Conservation (phyloP, 1,140 invertebrate genomes). For the Cyclina sinensis region DNA sequence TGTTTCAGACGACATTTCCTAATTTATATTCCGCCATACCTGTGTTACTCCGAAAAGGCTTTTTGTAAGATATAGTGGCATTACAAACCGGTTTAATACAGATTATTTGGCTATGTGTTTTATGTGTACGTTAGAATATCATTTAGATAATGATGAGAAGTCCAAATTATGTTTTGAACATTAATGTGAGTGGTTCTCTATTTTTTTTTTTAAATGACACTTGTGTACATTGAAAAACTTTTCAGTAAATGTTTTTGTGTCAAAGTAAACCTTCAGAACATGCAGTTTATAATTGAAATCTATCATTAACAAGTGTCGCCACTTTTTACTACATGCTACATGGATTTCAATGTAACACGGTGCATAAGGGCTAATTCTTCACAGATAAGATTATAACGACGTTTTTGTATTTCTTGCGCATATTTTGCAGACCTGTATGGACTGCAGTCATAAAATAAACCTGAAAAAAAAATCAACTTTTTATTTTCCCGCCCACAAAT, state of each 20-base stretch:
- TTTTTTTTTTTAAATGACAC: too few species aligned
- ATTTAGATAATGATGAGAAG: background rate
- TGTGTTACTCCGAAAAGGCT: background rate
- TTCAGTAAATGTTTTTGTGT: too few species aligned
- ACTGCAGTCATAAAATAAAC: background rate
- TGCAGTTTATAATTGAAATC: too few species aligned
- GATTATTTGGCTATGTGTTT: constrained; percentile 34
- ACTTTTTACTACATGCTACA: too few species aligned
- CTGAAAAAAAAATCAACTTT: background rate
- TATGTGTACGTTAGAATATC: background rate
- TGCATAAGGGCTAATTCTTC: background rate
- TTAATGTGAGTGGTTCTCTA: too few species aligned
- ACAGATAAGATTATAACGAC: background rate
- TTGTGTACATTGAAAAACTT: too few species aligned
- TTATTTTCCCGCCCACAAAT: constrained; percentile 42
- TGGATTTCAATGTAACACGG: too few species aligned
- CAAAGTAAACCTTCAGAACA: too few species aligned
- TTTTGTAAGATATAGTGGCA: constrained; percentile 28
- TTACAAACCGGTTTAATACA: constrained; percentile 41
- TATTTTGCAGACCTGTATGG: background rate
- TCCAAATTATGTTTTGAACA: background rate
- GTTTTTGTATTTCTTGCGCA: background rate
- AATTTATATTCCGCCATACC: constrained; percentile 48
- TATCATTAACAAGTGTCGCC: too few species aligned
- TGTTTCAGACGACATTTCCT: background rate